Percentiles rank a stretch among this genome's conserved stretches.
Conservation (phyloP, 2,888 invertebrate species). For the Aphrophora alni region DNA sequence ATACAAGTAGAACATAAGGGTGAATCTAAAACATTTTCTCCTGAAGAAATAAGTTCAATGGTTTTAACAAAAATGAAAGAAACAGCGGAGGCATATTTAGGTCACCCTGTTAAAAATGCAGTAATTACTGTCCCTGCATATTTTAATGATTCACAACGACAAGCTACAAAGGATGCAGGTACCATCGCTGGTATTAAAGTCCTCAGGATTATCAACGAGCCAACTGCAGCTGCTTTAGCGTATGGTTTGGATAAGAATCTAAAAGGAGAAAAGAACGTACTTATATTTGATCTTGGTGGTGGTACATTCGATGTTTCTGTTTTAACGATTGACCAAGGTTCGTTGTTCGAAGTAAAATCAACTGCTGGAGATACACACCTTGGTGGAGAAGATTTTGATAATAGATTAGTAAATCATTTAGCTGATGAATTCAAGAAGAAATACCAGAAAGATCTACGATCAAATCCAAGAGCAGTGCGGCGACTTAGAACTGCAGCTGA, state of each 20-base stretch:
- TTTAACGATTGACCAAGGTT: constrained; percentile 70
- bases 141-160: constrained; percentile 70
- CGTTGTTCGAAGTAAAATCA: constrained; percentile 69
- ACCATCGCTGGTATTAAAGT: constrained; percentile 85
- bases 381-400: constrained; percentile 72
- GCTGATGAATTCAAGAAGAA: constrained; percentile 65
- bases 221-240: constrained; percentile 86
- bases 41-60: constrained; percentile 76
- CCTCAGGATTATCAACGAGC: constrained; percentile 88
- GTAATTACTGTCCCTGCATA: constrained; percentile 84
- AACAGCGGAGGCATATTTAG: constrained; percentile 71
- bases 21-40: constrained; percentile 67
- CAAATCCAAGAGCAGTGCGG: constrained; percentile 59
- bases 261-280: constrained; percentile 75
- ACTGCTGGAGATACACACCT: constrained; percentile 87
- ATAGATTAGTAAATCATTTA: constrained; percentile 65
- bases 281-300: constrained; percentile 79
- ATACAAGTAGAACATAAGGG: constrained; percentile 71
- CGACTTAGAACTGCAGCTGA: constrained; percentile 62
- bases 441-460: constrained; percentile 59
- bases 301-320: constrained; percentile 82
- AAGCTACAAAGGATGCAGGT: constrained; percentile 87
- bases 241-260: constrained; percentile 68
- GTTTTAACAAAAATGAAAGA: constrained; percentile 67
- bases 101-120: constrained; percentile 66